These are phyloP conservation scores for Gracilinanus agilis DNA, from an alignment of 2,113 vertebrate genomes.

Conservation along the genomic window DNA sequence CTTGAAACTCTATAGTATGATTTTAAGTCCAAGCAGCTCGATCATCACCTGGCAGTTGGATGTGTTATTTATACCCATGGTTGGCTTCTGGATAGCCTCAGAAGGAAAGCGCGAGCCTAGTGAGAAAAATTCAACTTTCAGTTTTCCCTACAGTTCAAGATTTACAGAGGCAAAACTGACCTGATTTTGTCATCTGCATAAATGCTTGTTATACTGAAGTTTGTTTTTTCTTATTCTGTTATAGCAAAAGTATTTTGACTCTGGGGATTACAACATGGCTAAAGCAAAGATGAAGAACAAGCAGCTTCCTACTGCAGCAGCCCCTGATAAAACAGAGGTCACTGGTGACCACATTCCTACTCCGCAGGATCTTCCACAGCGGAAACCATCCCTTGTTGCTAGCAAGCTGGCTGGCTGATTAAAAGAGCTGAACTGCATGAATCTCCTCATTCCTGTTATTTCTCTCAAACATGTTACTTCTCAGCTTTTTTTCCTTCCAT, in stretches of 20 bases:
- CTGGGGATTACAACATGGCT: conserved; percentile 99
- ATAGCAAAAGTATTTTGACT: conserved; percentile 99
- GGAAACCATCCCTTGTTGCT: conserved; percentile 98
- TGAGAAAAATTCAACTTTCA: not conserved
- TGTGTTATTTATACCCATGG: not conserved
- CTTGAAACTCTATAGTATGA: not conserved
- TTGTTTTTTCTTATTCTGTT: conserved; percentile 67
- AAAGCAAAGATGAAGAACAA: conserved; percentile 99
- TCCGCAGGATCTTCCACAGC: conserved; percentile 98
- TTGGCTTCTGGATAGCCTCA: not conserved
- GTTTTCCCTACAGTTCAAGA: not conserved
- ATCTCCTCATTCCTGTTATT: conserved; percentile 89
- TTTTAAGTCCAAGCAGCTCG: not conserved
- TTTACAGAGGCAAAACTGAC: too few relatives aligned
- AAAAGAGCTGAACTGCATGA: conserved; percentile 86
- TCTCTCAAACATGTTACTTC: conserved; percentile 85
- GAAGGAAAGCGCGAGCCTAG: not conserved
- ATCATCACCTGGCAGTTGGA: not conserved
- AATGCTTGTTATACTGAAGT: conserved; percentile 31
- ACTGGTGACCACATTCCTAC: conserved; percentile 99
- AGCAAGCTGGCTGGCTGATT: conserved; percentile 98
- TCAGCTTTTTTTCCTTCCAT: conserved; percentile 83
- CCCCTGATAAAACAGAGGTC: conserved; percentile 97
- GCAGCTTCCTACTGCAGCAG: conserved; percentile 92
- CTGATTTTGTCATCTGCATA: conserved; percentile 14